A percentile compares a stretch with the other conserved stretches of the same genome.
These are phyloP conservation scores for Oryzias curvinotus DNA, from an alignment of 2,113 vertebrate species.

Conservation along the genomic window DNA sequence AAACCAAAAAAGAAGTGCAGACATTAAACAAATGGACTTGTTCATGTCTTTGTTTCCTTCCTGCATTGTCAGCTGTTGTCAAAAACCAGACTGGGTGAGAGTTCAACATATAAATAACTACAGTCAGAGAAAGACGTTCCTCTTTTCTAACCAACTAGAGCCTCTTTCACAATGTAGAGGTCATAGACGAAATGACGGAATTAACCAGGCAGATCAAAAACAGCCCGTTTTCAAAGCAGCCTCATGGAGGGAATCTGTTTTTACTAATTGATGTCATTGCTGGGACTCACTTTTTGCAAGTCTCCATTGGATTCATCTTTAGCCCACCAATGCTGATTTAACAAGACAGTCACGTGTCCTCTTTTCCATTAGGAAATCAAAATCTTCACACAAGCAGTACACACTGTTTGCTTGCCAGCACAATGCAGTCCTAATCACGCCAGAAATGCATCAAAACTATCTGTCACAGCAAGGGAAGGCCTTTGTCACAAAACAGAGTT, in stretches of 20 bases:
- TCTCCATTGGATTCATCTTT: slow-evolving; percentile 6
- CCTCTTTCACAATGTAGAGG: slow-evolving; percentile 20
- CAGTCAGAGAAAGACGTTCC: slow-evolving; percentile 28
- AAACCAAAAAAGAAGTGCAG: background rate
- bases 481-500: background rate
- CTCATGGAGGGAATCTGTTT: slow-evolving; percentile 9
- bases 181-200: slow-evolving; percentile 14
- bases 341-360: background rate
- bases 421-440: background rate
- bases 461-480: background rate
- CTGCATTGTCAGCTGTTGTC: slow-evolving; percentile 4
- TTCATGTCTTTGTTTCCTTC: slow-evolving; percentile 10
- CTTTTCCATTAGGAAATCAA: slow-evolving; percentile 4
- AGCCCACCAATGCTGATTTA: slow-evolving; percentile 8
- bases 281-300: slow-evolving; percentile 21
- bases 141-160: slow-evolving; percentile 33
- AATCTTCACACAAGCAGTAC: background rate
- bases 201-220: slow-evolving; percentile 18
- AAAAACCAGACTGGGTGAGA: slow-evolving; percentile 33
- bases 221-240: slow-evolving; percentile 5
- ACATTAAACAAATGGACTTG: background rate
- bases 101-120: slow-evolving; percentile 58
- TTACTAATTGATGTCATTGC: slow-evolving; percentile 50
- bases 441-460: slow-evolving; percentile 1
- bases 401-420: background rate